Evolutionary conservation across 2,888 invertebrate species (phyloP).

Genomic region (Oligia latruncula): DNA sequence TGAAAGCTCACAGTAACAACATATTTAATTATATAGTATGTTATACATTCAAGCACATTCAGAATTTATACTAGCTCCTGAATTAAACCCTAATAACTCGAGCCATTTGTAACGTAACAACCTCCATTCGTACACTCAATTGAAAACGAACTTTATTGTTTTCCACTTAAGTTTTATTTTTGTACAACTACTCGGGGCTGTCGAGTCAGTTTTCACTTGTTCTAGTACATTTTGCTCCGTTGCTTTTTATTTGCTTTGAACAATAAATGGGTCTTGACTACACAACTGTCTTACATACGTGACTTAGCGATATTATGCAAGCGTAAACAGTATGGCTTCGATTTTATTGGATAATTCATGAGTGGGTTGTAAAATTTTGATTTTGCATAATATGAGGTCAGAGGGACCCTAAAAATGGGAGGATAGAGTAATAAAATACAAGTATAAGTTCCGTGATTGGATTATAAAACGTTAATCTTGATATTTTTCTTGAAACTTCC

Average conservation of each 20-base stretch:
- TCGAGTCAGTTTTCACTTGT: slow-evolving; percentile 68
- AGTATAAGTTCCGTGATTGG: slow-evolving; percentile 63
- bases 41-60: slow-evolving; percentile 80
- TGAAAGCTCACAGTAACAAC: slow-evolving; percentile 71
- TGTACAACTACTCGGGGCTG: slow-evolving; percentile 35
- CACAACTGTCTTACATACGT: slow-evolving; percentile 80
- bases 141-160: slow-evolving; percentile 66
- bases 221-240: slow-evolving; percentile 73
- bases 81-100: slow-evolving; percentile 83
- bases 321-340: slow-evolving; percentile 77
- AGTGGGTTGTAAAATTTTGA: slow-evolving; percentile 74
- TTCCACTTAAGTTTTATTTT: slow-evolving; percentile 58
- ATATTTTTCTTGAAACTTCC: slow-evolving; percentile 52
- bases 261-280: slow-evolving; percentile 85
- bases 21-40: slow-evolving; percentile 78
- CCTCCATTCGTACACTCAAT: slow-evolving; percentile 26
- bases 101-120: slow-evolving; percentile 65
- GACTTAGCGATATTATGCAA: slow-evolving; percentile 78
- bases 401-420: slow-evolving; percentile 63
- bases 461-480: slow-evolving; percentile 61
- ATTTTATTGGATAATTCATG: slow-evolving; percentile 81
- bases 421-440: slow-evolving; percentile 71
- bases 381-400: slow-evolving; percentile 76
- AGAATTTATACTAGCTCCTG: slow-evolving; percentile 82
- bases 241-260: slow-evolving; percentile 86